A percentile compares a stretch with the other conserved stretches of the same genome.
These are phyloP conservation scores for Pollimyrus isidori DNA, from an alignment of 2,113 vertebrate genomes.

Conservation along the genomic window DNA sequence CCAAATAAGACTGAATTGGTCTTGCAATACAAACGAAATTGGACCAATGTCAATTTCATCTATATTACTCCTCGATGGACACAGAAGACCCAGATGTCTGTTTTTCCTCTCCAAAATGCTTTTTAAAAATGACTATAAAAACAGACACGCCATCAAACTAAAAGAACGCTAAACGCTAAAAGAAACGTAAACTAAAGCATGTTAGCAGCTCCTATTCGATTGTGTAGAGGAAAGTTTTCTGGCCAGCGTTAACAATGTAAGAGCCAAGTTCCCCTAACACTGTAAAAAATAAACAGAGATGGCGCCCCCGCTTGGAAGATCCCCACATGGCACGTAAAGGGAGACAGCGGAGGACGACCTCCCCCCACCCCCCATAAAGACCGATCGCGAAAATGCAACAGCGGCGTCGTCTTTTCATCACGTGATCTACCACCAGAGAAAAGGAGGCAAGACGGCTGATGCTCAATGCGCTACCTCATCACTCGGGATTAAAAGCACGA, in stretches of 20 bases:
- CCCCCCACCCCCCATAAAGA: neutral
- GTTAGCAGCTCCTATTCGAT: neutral
- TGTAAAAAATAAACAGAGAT: neutral
- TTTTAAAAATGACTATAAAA: neutral
- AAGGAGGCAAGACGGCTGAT: neutral
- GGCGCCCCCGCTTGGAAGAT: neutral
- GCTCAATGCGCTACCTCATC: neutral
- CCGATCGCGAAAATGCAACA: neutral
- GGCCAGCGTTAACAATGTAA: neutral
- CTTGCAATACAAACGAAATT: constrained; percentile 52
- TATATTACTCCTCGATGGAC: constrained; percentile 47
- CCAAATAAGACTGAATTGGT: constrained; percentile 44
- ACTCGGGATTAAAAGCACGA: neutral
- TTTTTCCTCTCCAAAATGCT: constrained; percentile 17
- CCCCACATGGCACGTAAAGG: neutral
- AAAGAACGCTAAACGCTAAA: too few relatives aligned
- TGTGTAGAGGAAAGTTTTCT: neutral
- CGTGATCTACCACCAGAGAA: neutral
- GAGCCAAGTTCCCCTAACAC: neutral
- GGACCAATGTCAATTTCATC: constrained; percentile 54
- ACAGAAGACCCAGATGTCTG: constrained; percentile 42
- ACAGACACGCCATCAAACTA: neutral
- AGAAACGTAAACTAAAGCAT: neutral
- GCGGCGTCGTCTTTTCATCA: neutral
- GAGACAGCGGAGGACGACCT: neutral